Base-by-base conservation (phyloP, 2,888 invertebrate genomes). In the Saturnia pavonia region DNA sequence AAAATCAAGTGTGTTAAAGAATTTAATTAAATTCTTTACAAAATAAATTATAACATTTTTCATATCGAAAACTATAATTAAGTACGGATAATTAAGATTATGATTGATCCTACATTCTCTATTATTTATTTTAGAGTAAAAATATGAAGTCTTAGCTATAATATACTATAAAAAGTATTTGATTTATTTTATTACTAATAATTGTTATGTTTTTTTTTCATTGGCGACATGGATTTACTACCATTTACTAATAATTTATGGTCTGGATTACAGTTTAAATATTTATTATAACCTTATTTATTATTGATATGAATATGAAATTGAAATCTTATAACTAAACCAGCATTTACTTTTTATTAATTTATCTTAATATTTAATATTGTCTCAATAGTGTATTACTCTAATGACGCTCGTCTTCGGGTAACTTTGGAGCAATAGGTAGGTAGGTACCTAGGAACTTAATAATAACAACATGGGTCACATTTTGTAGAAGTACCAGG, bases 331-430 rank as follows among this genome's bases (percentile, higher is more conserved):
- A 81, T 72, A 71, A 73, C 34, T 72, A 73, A 70, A 42, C 27
- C 60, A 69, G 67, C 60, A 67, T 68, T 71, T 70, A 54, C 75
- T 72, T 78, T 77, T 75, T 78, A 80, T 77, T 77, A 74, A 69
- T 75, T 71, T 72, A 71, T 71, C 83, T 84, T 86, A 85, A 72
- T 78, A 78, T 82, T 87, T 88, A 82, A 91, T 92, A 92, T 92
- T 92, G 92, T 92, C 92, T 82, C 86, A 83, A 82, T 83, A 85
- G 83, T 87, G 86, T 86, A 85, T 78, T 76, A 77, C 84, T 80
- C 45, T 69, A 66, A 51, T 72, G 70, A 67, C 68, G 63, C 7
- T 25, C 19, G 45, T 45, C 40, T 48, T 68, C 45, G 48, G 60
- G 34, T 25, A 71, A 68, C 48, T 16, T 51, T 69, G 78, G 74